These are phyloP conservation scores for Pterocles orientalis DNA, from an alignment of 2,113 vertebrate species.

Conservation along the genomic window DNA sequence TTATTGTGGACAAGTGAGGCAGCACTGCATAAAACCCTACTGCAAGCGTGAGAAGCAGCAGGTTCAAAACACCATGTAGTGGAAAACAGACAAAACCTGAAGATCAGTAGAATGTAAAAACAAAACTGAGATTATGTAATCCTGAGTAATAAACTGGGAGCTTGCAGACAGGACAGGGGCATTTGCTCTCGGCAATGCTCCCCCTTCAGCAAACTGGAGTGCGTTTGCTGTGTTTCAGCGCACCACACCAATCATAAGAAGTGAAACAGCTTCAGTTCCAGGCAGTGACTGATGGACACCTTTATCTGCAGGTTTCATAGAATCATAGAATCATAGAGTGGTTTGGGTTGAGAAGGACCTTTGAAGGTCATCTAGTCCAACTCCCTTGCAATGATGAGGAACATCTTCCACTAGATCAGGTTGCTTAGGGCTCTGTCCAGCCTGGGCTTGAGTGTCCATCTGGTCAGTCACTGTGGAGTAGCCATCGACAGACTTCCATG, in stretches of 20 bases:
- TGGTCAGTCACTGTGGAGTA: neutral
- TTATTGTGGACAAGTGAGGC: no score
- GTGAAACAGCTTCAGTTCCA: neutral
- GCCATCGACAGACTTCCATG: neutral
- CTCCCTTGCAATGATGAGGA: rapidly evolving
- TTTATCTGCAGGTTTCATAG: neutral
- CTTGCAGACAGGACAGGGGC: no score
- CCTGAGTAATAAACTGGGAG: no score
- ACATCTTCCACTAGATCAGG: neutral
- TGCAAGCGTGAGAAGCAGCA: no score
- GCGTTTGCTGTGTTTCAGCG: no score
- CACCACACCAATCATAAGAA: neutral
- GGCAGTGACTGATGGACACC: neutral
- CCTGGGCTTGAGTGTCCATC: neutral
- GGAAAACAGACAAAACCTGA: no score
- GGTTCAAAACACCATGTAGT: no score
- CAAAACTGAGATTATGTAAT: no score
- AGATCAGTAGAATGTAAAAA: no score
- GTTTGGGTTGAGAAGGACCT: neutral
- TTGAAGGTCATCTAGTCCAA: neutral
- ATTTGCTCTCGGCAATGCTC: no score
- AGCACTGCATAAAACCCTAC: no score
- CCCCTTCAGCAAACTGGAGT: no score
- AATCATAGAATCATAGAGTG: neutral
- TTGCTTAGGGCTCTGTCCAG: rapidly evolving